phyloP scores from a whole-genome alignment of 2,113 vertebrate genomes.

The Larimichthys crocea region DNA sequence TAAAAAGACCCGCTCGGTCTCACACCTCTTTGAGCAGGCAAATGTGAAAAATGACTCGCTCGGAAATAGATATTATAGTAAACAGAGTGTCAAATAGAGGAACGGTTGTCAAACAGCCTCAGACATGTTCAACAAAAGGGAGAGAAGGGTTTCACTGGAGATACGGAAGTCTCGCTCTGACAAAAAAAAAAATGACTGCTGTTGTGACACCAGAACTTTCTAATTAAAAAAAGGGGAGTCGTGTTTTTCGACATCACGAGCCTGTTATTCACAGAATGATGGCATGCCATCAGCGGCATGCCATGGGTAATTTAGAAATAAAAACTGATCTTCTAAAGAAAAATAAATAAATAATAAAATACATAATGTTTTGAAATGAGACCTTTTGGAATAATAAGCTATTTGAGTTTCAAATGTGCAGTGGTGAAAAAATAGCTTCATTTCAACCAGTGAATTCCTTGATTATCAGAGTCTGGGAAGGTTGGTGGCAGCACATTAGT shows the following conservation, averaged over 20 bases:
- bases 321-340: neutral
- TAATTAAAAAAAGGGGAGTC: constrained; percentile 16
- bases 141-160: neutral
- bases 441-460: constrained; percentile 1
- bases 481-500: neutral
- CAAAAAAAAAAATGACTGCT: constrained; percentile 14
- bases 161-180: neutral
- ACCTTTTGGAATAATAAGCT: neutral
- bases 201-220: constrained; percentile 30
- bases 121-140: constrained; percentile 21
- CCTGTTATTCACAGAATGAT: constrained; percentile 12
- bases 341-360: neutral
- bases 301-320: neutral
- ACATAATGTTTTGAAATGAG: neutral
- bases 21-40: neutral
- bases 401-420: neutral
- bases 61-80: constrained; percentile 23
- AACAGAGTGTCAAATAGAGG: constrained; percentile 17
- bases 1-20: constrained; percentile 5
- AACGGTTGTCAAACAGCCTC: constrained; percentile 27
- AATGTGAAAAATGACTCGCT: constrained; percentile 6
- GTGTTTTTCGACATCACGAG: constrained; percentile 15
- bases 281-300: neutral
- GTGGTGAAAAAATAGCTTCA: constrained; percentile 13
- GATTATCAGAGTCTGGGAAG: neutral